phyloP scores from a whole-genome alignment of 2,888 invertebrate genomes.

The Nasonia oneida region DNA sequence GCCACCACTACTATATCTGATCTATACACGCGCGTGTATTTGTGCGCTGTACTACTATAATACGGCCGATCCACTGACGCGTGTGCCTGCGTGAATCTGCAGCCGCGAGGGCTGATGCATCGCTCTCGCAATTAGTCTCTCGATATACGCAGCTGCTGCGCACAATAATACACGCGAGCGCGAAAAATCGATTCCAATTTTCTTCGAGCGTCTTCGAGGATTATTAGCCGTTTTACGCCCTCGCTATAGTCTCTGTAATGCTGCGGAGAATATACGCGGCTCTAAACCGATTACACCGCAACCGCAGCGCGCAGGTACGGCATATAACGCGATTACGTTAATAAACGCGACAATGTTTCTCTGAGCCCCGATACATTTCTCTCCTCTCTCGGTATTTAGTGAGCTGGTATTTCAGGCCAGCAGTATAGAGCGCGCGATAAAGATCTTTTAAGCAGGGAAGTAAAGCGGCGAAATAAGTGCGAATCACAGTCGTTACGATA shows the following conservation, averaged over 20 bases:
- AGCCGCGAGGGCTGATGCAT: not conserved
- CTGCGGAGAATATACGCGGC: not conserved
- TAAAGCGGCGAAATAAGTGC: conserved; percentile 31
- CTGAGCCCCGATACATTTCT: not conserved
- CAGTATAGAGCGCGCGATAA: not conserved
- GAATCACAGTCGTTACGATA: conserved; percentile 63
- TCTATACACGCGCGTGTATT: not conserved
- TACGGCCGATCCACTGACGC: not conserved
- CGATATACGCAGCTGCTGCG: not conserved
- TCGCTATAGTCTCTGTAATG: not conserved
- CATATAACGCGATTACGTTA: too few species aligned
- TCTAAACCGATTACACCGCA: not conserved
- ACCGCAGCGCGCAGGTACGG: too few species aligned
- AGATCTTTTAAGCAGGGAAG: not conserved
- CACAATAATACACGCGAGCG: not conserved
- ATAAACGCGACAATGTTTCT: too few species aligned
- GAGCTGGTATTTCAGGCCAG: not conserved
- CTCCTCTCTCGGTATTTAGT: too few species aligned
- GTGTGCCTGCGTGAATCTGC: not conserved
- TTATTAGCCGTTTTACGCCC: not conserved
- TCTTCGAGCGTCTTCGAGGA: not conserved
- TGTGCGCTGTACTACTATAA: not conserved
- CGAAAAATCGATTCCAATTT: conserved; percentile 1
- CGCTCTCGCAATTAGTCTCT: conserved; percentile 27
- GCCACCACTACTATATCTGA: not conserved